These are phyloP conservation scores for Thalassoma bifasciatum DNA, from an alignment of 2,113 vertebrate species.

Conservation along the genomic window DNA sequence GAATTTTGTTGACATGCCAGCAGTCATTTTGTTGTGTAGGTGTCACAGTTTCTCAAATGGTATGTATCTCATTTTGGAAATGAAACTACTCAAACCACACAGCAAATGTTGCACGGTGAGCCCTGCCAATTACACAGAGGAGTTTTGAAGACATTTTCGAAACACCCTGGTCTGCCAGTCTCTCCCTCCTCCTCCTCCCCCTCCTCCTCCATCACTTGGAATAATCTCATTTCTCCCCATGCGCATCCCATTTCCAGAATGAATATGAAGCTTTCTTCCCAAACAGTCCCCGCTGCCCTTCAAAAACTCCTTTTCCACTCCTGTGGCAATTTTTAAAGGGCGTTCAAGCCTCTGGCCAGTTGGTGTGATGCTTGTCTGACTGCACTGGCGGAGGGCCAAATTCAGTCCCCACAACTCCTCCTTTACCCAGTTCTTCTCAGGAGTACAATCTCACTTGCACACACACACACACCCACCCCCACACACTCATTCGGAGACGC, in stretches of 20 bases:
- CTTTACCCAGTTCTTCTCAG: conserved; percentile 3
- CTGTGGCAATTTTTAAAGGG: conserved; percentile 65
- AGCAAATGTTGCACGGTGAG: conserved; percentile 60
- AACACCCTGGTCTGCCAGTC: conserved; percentile 66
- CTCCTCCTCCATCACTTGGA: conserved; percentile 72
- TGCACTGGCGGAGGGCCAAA: conserved; percentile 60
- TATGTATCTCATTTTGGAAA: conserved; percentile 59
- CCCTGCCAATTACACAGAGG: conserved; percentile 62
- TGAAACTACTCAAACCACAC: conserved; percentile 67
- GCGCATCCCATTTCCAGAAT: conserved; percentile 66
- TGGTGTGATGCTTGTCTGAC: conserved; percentile 61
- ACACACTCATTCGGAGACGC: conserved; percentile 4
- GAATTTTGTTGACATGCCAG: conserved; percentile 30
- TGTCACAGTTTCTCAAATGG: conserved; percentile 51
- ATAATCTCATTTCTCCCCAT: conserved; percentile 63
- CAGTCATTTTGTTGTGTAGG: conserved; percentile 55
- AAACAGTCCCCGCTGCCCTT: conserved; percentile 56
- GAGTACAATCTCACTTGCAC: conserved; percentile 10
- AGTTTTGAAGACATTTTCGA: conserved; percentile 67
- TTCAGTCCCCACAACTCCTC: conserved; percentile 50
- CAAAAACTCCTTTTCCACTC: conserved; percentile 46
- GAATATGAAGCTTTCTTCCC: conserved; percentile 53
- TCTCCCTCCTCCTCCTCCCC: conserved; percentile 57
- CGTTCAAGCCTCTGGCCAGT: conserved; percentile 58
- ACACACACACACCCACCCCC: conserved; percentile 15